Base-by-base conservation (phyloP, 2,888 invertebrate species). In the Drosophila flavopinicola region DNA sequence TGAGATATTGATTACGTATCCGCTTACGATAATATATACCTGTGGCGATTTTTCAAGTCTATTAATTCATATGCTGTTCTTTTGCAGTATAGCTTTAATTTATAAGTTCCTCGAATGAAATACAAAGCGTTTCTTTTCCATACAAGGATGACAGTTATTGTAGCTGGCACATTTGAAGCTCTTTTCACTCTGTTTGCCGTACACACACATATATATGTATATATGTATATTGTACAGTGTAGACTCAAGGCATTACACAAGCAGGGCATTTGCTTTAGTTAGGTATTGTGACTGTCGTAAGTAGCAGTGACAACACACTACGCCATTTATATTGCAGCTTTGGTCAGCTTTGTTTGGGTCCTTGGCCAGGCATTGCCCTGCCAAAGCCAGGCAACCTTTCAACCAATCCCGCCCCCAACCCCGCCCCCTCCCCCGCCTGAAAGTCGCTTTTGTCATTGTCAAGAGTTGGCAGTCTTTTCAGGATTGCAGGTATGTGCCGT, bases 391-490 rank as follows among this genome's bases (percentile, higher is more conserved):
- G 30, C 45, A 29, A 38, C 51, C 42, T 51, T 44, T 32, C 30
- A 44, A 7, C 23, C 4, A 13, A 2, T 2, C 10, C 39, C 13
- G n/a, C 9, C 6, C 5, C 25, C 33, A 10, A 1, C n/a, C 24
- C 20, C n/a, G 7, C 1, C 25, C 32, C 15, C 35, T 3, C 35
- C 9, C 30, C 30, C 11, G 20, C 11, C 44, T 37, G 52, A 56
- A 67, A 57, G 49, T 48, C 49, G 58, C 53, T 51, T 74, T 71
- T 71, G 74, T 71, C 71, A 71, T 68, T 71, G 71, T 71, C 71
- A 74, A 63, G 74, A 71, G 68, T 15, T 71, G 68, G 57, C 71
- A 68, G 53, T 45, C 64, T 30, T 68, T 68, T 44, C 74, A 74
- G 57, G 68, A 38, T 63, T 54, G 32, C 68, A 74, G 69, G 74